Percentiles rank a stretch among this genome's conserved stretches.
Evolutionary conservation across 2,113 vertebrate species (phyloP).

Genomic region (Poecile atricapillus): DNA sequence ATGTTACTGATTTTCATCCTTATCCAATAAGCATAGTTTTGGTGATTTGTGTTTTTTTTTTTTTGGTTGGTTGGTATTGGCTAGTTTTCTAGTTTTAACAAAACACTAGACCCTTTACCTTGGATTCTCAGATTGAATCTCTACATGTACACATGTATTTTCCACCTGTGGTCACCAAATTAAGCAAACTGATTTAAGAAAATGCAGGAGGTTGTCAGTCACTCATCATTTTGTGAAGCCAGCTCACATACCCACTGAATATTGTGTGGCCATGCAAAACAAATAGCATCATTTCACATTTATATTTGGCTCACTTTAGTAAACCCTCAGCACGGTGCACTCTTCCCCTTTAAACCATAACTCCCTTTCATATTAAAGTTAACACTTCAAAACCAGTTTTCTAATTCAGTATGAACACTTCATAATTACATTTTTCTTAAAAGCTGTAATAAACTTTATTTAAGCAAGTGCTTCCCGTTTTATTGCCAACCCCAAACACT

Average conservation of each 20-base stretch:
- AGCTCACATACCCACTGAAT: not conserved
- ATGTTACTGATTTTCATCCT: not conserved
- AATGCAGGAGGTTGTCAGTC: not conserved
- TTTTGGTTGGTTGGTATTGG: not conserved
- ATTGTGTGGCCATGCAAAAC: not conserved
- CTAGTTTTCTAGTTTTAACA: not conserved
- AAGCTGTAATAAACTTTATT: constrained; percentile 78
- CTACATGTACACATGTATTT: not conserved
- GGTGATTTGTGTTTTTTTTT: not conserved
- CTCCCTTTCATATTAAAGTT: constrained; percentile 50
- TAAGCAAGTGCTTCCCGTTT: constrained; percentile 72
- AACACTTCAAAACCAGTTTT: constrained; percentile 64
- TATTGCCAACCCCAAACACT: constrained; percentile 73
- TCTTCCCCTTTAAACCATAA: constrained; percentile 40
- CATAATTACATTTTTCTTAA: constrained; percentile 73
- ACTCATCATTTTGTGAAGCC: not conserved
- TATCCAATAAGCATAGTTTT: not conserved
- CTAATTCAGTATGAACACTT: constrained; percentile 65
- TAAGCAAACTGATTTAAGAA: not conserved
- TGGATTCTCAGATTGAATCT: not conserved
- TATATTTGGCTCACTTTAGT: not conserved
- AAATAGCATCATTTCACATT: not conserved
- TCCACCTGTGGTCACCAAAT: not conserved
- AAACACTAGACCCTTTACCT: not conserved
- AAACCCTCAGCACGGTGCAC: not conserved